These are phyloP conservation scores for Dinocampus coccinellae DNA, from an alignment of 2,888 invertebrate species.

Conservation along the genomic window DNA sequence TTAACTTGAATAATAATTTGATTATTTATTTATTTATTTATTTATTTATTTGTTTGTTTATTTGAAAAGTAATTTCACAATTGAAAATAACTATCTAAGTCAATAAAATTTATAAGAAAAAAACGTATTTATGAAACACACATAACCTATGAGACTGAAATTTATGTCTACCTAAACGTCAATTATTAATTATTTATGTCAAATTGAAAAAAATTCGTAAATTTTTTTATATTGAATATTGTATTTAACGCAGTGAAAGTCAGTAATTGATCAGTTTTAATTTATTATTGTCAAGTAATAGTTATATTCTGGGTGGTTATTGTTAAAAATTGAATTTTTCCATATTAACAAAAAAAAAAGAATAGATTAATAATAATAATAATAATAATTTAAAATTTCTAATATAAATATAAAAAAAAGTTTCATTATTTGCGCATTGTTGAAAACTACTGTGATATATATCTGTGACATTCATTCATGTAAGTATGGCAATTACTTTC, in stretches of 20 bases:
- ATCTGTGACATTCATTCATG: background rate
- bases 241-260: no score
- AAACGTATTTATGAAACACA: background rate
- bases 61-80: background rate
- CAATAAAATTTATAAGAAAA: background rate
- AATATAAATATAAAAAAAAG: no score
- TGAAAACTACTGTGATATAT: background rate
- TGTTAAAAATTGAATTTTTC: no score
- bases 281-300: no score
- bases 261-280: no score
- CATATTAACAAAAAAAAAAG: no score
- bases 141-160: constrained; percentile 2
- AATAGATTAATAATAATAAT: no score
- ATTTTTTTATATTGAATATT: no score
- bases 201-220: background rate
- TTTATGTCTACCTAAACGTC: background rate
- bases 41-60: background rate
- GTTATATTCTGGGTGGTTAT: no score
- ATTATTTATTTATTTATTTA: background rate
- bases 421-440: background rate
- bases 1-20: background rate
- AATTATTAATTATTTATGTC: background rate
- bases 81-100: background rate
- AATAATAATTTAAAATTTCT: no score
- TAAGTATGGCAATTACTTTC: background rate